A percentile compares a stretch with the other conserved stretches of the same genome.
phyloP scores from a whole-genome alignment of 2,888 invertebrate genomes.

The Orthosia gracilis region DNA sequence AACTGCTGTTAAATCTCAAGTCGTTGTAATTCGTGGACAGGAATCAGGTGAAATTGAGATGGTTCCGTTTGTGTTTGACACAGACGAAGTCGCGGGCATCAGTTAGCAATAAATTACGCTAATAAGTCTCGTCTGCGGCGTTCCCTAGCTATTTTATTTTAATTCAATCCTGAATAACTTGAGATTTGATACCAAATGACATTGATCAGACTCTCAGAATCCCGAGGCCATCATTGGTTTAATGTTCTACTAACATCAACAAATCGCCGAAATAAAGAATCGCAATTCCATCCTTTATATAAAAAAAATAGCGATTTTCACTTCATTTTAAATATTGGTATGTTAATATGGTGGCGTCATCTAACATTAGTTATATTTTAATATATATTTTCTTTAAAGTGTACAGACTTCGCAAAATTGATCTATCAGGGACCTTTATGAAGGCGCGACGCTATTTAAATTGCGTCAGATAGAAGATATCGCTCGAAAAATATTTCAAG shows the following conservation, averaged over 20 bases:
- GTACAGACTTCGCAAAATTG: slow-evolving; percentile 7
- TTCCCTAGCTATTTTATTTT: too few species aligned
- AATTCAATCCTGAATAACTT: too few species aligned
- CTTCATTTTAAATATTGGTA: slow-evolving; percentile 1
- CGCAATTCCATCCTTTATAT: slow-evolving; percentile 33
- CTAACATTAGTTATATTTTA: not conserved
- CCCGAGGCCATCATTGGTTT: not conserved
- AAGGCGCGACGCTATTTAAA: too few species aligned
- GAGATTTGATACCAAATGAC: not conserved
- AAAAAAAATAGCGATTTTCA: slow-evolving; percentile 14
- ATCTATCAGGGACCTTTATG: too few species aligned
- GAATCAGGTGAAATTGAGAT: too few species aligned
- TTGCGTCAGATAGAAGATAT: too few species aligned
- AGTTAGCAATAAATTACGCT: too few species aligned
- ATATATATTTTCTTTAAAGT: not conserved
- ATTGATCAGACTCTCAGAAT: not conserved
- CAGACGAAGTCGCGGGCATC: too few species aligned
- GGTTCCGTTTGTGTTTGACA: too few species aligned
- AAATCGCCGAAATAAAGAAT: slow-evolving; percentile 29
- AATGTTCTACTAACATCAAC: slow-evolving; percentile 7
- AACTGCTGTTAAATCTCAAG: not conserved
- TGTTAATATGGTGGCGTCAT: not conserved
- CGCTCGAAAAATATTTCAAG: too few species aligned
- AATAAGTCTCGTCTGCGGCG: too few species aligned
- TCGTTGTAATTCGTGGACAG: too few species aligned